These are phyloP conservation scores for Lerista edwardsae DNA, from an alignment of 2,797 vertebrate species.

Conservation along the genomic window DNA sequence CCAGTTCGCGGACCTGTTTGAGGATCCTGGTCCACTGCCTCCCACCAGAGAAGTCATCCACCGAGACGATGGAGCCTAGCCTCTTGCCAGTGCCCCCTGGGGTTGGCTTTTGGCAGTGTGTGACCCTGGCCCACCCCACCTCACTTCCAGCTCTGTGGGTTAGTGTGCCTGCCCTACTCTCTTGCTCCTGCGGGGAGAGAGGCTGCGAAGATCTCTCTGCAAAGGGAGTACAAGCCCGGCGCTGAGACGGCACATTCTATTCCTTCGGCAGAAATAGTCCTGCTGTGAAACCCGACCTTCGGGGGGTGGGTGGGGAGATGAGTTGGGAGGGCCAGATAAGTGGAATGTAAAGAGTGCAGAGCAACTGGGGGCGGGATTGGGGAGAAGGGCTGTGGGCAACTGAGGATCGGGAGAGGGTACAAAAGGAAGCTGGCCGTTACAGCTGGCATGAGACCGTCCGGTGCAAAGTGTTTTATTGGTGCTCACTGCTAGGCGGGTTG, in stretches of 20 bases:
- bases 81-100: background rate
- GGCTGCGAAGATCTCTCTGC: background rate
- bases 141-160: background rate
- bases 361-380: no score
- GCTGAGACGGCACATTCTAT: constrained; percentile 26
- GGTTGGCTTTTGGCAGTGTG: no score
- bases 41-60: background rate
- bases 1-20: no score
- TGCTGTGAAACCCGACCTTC: constrained; percentile 11
- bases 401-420: no score
- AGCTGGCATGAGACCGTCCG: background rate
- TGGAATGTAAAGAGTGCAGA: background rate
- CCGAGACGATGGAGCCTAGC: no score
- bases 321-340: background rate
- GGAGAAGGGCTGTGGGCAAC: rapidly evolving
- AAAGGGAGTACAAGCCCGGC: background rate
- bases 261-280: constrained; percentile 21
- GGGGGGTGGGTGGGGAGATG: background rate
- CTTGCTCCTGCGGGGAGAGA: background rate
- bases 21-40: background rate
- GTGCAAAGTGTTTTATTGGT: no score
- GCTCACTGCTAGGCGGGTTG: background rate
- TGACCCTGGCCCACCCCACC: background rate
- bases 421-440: background rate
- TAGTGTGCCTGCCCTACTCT: background rate